A percentile compares a stretch with the other conserved stretches of the same genome.
Conservation (phyloP, 2,888 invertebrate genomes). For the Cotesia congregata region DNA sequence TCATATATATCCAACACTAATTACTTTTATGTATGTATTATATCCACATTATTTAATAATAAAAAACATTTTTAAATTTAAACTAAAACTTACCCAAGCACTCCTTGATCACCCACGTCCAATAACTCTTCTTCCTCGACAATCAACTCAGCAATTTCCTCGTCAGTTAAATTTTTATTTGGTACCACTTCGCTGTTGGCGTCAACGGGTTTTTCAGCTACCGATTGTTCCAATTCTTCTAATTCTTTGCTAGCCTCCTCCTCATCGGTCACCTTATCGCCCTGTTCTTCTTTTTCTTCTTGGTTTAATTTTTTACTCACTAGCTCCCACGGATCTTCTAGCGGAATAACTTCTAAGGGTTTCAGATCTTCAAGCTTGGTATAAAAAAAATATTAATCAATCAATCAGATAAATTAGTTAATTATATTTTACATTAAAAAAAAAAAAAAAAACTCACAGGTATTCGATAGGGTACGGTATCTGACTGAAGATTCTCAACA, state of each 20-base stretch:
- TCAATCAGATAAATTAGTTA: not conserved
- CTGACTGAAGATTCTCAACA: conserved; percentile 61
- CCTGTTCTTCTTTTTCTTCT: not conserved
- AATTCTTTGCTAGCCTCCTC: conserved; percentile 8
- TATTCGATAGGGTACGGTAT: conserved; percentile 67
- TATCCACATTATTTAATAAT: not conserved
- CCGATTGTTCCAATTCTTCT: conserved; percentile 23
- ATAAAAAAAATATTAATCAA: not conserved
- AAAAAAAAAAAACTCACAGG: conserved; percentile 57
- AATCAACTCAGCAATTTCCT: conserved; percentile 78
- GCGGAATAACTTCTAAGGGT: conserved; percentile 17
- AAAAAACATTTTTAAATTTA: conserved; percentile 11
- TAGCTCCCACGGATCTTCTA: conserved; percentile 18
- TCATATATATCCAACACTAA: conserved; percentile 12
- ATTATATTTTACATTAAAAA: not conserved
- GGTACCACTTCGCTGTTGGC: conserved; percentile 63
- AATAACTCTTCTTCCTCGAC: conserved; percentile 80
- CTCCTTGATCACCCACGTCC: conserved; percentile 74
- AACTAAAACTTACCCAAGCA: conserved; percentile 74
- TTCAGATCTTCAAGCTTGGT: conserved; percentile 50
- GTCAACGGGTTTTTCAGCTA: conserved; percentile 53
- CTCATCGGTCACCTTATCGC: conserved; percentile 13
- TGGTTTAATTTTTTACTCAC: conserved; percentile 8
- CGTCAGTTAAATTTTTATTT: conserved; percentile 74
- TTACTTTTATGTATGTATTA: not conserved